phyloP scores from a whole-genome alignment of 2,113 vertebrate species.

The Emydocephalus ijimae region DNA sequence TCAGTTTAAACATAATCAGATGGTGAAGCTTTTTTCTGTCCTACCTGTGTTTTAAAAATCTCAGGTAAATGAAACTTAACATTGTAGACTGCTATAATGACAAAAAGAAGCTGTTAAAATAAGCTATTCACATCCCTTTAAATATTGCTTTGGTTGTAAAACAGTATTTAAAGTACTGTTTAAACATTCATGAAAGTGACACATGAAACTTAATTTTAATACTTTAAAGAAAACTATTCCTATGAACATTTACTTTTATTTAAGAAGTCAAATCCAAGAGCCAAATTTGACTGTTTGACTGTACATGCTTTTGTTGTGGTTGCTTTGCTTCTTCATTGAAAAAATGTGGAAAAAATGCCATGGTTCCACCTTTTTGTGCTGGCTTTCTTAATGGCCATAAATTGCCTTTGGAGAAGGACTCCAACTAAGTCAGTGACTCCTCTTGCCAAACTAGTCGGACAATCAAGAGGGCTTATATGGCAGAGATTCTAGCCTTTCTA shows the following conservation, averaged over 20 bases:
- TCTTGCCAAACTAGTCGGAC: constrained; percentile 47
- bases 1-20: background rate
- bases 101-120: background rate
- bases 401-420: constrained; percentile 53
- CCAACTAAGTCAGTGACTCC: constrained; percentile 54
- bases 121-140: background rate
- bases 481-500: constrained; percentile 34
- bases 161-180: background rate
- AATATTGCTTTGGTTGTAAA: background rate
- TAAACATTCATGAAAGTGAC: background rate
- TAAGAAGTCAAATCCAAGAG: background rate
- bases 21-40: constrained; percentile 3
- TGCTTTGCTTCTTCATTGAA: background rate
- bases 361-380: constrained; percentile 45
- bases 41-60: background rate
- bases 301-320: background rate
- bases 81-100: background rate
- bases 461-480: constrained; percentile 29
- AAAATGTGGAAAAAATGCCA: constrained; percentile 34
- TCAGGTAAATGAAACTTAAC: constrained; percentile 8
- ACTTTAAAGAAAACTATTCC: background rate
- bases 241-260: background rate
- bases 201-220: background rate
- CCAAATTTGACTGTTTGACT: background rate
- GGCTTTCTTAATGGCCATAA: constrained; percentile 56